phyloP scores from a whole-genome alignment of 2,888 invertebrate species.

The Dryococelus australis region DNA sequence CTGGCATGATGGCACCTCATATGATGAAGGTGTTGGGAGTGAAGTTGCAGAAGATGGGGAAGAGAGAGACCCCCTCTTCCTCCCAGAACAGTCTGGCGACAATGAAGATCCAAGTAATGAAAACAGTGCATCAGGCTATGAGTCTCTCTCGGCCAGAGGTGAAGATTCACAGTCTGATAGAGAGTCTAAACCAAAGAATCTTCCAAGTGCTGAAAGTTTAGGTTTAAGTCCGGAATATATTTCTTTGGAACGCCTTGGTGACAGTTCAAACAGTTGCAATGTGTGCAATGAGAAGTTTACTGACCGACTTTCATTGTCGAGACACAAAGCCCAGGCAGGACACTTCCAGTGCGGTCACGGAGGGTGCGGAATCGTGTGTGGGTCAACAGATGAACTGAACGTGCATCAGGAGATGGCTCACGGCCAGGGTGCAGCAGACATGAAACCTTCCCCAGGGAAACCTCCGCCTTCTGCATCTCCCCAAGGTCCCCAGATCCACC shows the following conservation, averaged over 20 bases:
- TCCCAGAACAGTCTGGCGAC: constrained; percentile 54
- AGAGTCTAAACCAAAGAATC: constrained; percentile 12
- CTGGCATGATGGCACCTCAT: constrained; percentile 29
- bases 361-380: constrained; percentile 56
- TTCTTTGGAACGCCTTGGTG: constrained; percentile 68
- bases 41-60: constrained; percentile 29
- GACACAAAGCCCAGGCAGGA: constrained; percentile 58
- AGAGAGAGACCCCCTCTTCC: constrained; percentile 56
- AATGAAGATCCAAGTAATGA: constrained; percentile 21
- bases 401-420: constrained; percentile 47
- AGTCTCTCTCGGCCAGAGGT: constrained; percentile 35
- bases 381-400: constrained; percentile 46
- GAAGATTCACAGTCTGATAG: neutral
- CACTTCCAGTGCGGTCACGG: constrained; percentile 62
- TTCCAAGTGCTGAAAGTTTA: constrained; percentile 21
- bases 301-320: constrained; percentile 51
- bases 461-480: constrained; percentile 31
- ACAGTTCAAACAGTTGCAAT: constrained; percentile 66
- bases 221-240: constrained; percentile 64
- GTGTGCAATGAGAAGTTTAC: constrained; percentile 62
- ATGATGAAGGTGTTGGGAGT: constrained; percentile 26
- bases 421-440: constrained; percentile 49
- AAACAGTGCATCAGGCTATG: constrained; percentile 27
- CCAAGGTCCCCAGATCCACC: constrained; percentile 30
- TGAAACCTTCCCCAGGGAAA: constrained; percentile 55